phyloP scores from a whole-genome alignment of 53 echinoderm and acorn worm species.

The Holothuria scabra region DNA sequence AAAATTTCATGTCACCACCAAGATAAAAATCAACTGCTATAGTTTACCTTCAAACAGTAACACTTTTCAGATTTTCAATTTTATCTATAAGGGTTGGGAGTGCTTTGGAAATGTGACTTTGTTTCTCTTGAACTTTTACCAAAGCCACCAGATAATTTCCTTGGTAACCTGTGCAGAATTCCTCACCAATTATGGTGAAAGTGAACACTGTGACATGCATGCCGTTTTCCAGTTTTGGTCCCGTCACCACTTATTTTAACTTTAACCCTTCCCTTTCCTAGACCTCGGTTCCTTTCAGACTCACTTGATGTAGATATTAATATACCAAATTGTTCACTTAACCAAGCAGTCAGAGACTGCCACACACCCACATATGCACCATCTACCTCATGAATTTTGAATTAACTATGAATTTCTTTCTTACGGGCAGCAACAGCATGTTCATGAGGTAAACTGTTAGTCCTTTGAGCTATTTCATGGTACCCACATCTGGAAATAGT shows the following conservation, averaged over 20 bases:
- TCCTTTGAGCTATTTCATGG: slow-evolving; percentile 1
- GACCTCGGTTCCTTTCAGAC: not conserved
- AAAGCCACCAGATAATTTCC: slow-evolving; percentile 4
- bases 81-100: not conserved
- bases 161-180: not conserved
- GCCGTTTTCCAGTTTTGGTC: not conserved
- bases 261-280: not conserved
- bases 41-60: not conserved
- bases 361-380: not conserved
- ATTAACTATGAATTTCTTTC: not conserved
- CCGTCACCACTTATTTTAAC: slow-evolving; percentile 9
- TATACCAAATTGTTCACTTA: not conserved
- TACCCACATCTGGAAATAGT: not conserved
- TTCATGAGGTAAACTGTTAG: not conserved
- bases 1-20: slow-evolving; percentile 14
- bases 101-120: not conserved
- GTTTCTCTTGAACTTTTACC: not conserved
- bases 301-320: not conserved
- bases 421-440: not conserved
- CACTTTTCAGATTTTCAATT: slow-evolving; percentile 4
- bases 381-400: not conserved
- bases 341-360: not conserved
- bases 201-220: not conserved
- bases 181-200: slow-evolving; percentile 1
- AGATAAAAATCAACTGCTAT: not conserved